Conservation (phyloP, 64 coral and sea anemone species). For the Montipora foliosa region DNA sequence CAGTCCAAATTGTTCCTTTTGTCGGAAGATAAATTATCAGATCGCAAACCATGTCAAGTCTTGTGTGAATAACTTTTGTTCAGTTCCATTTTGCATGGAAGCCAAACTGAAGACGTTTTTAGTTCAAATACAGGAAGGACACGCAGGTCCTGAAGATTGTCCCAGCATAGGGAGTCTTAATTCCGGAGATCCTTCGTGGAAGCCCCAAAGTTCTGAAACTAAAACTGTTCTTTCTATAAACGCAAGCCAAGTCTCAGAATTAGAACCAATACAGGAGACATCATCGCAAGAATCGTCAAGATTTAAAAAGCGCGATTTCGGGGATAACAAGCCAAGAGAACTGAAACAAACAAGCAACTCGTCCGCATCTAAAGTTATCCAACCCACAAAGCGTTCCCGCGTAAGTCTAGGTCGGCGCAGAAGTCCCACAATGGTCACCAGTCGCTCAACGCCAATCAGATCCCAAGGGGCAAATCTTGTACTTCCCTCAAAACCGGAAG, state of each 20-base stretch:
- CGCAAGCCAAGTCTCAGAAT: not conserved
- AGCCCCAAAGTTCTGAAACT: not conserved
- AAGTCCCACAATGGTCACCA: not conserved
- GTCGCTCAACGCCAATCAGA: not conserved
- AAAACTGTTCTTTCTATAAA: not conserved
- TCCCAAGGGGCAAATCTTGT: not conserved
- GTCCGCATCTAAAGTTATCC: not conserved
- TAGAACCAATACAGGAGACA: not conserved
- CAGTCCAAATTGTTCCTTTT: not conserved
- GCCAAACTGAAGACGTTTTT: not conserved
- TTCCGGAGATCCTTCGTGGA: not conserved
- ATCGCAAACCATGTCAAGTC: not conserved
- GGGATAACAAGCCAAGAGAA: no score
- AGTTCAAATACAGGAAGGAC: no score
- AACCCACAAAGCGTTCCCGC: not conserved
- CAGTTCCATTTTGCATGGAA: slow-evolving; percentile 17
- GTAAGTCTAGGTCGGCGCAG: not conserved
- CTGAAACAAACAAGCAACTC: not conserved
- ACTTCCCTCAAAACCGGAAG: not conserved
- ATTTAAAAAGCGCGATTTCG: not conserved
- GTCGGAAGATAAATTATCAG: not conserved
- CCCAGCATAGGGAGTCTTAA: not conserved
- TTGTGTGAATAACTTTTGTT: not conserved
- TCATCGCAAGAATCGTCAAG: not conserved
- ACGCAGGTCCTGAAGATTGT: not conserved